Evolutionary conservation across 2,113 vertebrate genomes (phyloP).

Genomic region (Melanotaenia duboulayi): DNA sequence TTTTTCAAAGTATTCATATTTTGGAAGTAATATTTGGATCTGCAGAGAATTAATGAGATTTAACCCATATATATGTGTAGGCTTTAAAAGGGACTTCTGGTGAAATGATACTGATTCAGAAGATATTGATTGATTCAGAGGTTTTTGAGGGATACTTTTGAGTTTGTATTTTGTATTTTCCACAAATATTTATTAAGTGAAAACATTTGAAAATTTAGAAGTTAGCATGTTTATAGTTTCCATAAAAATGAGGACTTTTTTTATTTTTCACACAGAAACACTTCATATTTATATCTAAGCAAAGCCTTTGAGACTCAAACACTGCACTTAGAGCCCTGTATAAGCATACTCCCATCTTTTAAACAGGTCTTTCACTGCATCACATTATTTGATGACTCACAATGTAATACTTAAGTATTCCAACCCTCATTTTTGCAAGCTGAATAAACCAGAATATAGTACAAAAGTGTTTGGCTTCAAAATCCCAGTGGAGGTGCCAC

Average conservation of each 20-base stretch:
- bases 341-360: slow-evolving; percentile 29
- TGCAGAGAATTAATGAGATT: slow-evolving; percentile 30
- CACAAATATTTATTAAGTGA: slow-evolving; percentile 42
- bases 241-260: slow-evolving; percentile 5
- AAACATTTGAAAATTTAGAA: slow-evolving; percentile 24
- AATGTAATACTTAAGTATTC: slow-evolving; percentile 21
- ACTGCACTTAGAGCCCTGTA: slow-evolving; percentile 5
- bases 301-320: slow-evolving; percentile 21
- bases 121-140: slow-evolving; percentile 3
- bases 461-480: slow-evolving; percentile 26
- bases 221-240: slow-evolving; percentile 13
- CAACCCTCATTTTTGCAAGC: slow-evolving; percentile 28
- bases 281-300: slow-evolving; percentile 28
- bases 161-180: not conserved
- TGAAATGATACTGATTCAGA: slow-evolving; percentile 3
- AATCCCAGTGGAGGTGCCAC: slow-evolving; percentile 17
- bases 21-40: slow-evolving; percentile 14
- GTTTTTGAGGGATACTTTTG: slow-evolving; percentile 13
- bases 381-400: slow-evolving; percentile 32
- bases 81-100: slow-evolving; percentile 43
- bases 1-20: slow-evolving; percentile 33
- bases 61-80: slow-evolving; percentile 3
- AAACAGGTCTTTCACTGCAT: slow-evolving; percentile 30
- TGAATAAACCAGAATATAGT: slow-evolving; percentile 16
- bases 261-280: slow-evolving; percentile 16